Conservation (phyloP, 1,140 invertebrate genomes). For the Listronotus oregonensis region DNA sequence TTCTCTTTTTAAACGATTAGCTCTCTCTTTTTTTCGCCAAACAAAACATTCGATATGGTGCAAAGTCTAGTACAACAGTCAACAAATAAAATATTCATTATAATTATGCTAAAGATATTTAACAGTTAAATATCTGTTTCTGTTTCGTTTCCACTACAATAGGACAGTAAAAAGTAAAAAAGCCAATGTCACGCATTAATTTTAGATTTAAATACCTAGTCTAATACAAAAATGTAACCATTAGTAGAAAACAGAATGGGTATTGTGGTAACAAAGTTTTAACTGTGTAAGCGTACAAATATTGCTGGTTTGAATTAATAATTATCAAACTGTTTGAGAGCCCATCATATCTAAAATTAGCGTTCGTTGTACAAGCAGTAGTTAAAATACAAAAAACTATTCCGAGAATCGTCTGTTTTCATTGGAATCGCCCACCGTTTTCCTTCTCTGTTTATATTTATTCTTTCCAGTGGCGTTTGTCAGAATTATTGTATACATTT, state of each 20-base stretch:
- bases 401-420: constrained; percentile 23
- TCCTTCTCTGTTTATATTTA: constrained; percentile 20
- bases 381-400: constrained; percentile 20
- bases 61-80: constrained; percentile 41
- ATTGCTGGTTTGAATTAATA: constrained; percentile 19
- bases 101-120: no score
- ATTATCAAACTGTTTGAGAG: constrained; percentile 16
- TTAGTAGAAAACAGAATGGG: neutral
- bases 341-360: constrained; percentile 33
- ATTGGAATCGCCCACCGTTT: constrained; percentile 24
- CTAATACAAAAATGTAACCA: neutral
- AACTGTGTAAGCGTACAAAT: neutral
- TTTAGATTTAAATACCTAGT: neutral
- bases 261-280: neutral
- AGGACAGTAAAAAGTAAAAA: no score
- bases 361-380: constrained; percentile 8
- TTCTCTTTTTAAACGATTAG: constrained; percentile 26
- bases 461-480: constrained; percentile 7
- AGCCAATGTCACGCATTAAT: no score
- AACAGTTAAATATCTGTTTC: no score
- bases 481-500: neutral
- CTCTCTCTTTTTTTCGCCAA: constrained; percentile 43
- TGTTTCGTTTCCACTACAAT: no score
- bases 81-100: constrained; percentile 15
- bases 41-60: constrained; percentile 44